phyloP scores from a whole-genome alignment of 2,113 vertebrate genomes.

The Ciconia maguari region DNA sequence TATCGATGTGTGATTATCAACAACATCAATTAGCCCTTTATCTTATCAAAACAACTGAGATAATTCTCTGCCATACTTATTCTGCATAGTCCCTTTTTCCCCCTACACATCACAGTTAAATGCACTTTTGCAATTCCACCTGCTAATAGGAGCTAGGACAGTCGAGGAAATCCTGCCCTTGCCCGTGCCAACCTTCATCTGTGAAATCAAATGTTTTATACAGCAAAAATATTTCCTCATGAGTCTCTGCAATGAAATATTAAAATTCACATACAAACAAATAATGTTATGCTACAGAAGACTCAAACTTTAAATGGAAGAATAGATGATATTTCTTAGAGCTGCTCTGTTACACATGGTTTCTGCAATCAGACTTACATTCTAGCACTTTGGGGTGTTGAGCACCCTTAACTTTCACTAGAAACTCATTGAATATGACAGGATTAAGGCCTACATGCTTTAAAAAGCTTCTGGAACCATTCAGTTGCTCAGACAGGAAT shows the following conservation, averaged over 20 bases:
- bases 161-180: background rate
- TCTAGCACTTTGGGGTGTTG: background rate
- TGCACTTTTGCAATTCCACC: background rate
- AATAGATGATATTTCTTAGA: background rate
- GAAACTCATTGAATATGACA: background rate
- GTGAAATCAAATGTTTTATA: background rate
- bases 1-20: background rate
- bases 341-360: background rate
- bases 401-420: background rate
- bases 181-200: background rate
- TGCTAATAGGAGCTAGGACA: background rate
- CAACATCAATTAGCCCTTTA: background rate
- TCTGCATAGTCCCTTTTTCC: fast-evolving
- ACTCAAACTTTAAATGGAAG: background rate
- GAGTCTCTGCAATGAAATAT: background rate
- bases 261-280: background rate
- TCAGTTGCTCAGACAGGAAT: slow-evolving; percentile 31
- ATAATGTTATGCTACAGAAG: background rate
- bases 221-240: background rate
- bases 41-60: background rate
- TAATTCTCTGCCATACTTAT: background rate
- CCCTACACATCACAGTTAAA: background rate
- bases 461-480: slow-evolving; percentile 21
- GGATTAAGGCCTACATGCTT: background rate
- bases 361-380: background rate